These are phyloP conservation scores for Numenius phaeopus DNA, from an alignment of 2,797 vertebrate species.

Conservation along the genomic window DNA sequence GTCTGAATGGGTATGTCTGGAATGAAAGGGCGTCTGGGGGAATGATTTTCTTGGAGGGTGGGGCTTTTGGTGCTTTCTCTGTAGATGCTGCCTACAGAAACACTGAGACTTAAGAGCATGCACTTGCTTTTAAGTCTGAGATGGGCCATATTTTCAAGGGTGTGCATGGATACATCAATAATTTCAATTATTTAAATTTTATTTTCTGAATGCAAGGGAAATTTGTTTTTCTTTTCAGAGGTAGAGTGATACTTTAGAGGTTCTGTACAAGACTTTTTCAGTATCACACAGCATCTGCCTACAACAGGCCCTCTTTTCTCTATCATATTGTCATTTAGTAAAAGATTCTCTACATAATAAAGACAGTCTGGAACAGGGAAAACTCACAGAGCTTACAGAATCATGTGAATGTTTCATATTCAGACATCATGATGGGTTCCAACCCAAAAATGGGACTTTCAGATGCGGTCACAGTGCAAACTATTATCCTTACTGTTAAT, in stretches of 20 bases:
- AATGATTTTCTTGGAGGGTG: background rate
- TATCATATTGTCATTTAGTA: background rate
- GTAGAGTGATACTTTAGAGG: background rate
- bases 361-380: background rate
- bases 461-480: background rate
- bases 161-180: background rate
- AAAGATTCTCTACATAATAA: background rate
- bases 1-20: conserved; percentile 26
- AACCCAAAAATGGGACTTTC: background rate
- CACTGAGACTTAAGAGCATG: background rate
- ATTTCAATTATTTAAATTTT: background rate
- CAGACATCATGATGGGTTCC: background rate
- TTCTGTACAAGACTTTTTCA: background rate
- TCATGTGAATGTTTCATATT: background rate
- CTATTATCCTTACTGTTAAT: background rate
- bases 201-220: background rate
- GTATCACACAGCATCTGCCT: background rate
- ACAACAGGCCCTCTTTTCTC: background rate
- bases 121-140: background rate
- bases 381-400: background rate
- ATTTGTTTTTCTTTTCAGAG: background rate
- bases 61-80: background rate
- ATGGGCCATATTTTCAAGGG: background rate
- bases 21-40: background rate
- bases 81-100: background rate